A percentile compares a stretch with the other conserved stretches of the same genome.
phyloP scores from a whole-genome alignment of 2,113 vertebrate genomes.

The Mohoua ochrocephala region DNA sequence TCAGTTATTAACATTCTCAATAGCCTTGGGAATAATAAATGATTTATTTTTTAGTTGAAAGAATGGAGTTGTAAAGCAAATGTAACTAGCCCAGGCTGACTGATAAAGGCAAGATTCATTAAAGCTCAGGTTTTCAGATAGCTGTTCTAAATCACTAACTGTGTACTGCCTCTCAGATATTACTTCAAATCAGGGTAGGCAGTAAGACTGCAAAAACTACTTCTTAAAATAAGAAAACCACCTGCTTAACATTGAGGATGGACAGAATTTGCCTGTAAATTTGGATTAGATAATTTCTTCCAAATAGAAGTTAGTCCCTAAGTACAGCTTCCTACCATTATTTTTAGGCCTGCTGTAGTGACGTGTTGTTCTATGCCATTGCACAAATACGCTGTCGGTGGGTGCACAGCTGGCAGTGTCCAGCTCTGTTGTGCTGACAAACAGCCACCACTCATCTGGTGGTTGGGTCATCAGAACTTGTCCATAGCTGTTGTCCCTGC shows the following conservation, averaged over 20 bases:
- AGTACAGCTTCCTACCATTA: not conserved
- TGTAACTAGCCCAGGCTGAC: not conserved
- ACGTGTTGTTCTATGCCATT: not conserved
- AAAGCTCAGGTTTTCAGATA: not conserved
- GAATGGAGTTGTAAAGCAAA: not conserved
- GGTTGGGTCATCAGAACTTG: not conserved
- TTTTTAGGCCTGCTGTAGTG: not conserved
- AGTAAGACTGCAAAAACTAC: not conserved
- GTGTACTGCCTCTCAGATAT: not conserved
- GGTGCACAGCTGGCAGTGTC: not conserved
- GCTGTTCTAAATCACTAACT: not conserved
- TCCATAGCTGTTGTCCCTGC: not conserved
- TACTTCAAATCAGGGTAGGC: not conserved
- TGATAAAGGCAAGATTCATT: not conserved
- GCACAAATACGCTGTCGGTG: fast-evolving
- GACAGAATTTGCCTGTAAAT: not conserved
- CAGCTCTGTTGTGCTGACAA: not conserved
- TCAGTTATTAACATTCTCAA: not conserved
- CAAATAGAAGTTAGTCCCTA: not conserved
- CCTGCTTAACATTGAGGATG: not conserved
- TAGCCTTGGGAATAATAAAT: not conserved
- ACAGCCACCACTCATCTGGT: not conserved
- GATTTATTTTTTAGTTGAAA: not conserved
- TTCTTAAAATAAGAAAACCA: not conserved
- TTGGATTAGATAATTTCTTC: not conserved